Percentiles rank a stretch among this genome's conserved stretches.
phyloP scores from a whole-genome alignment of 2,888 invertebrate species.

The Amphipoea lucens region DNA sequence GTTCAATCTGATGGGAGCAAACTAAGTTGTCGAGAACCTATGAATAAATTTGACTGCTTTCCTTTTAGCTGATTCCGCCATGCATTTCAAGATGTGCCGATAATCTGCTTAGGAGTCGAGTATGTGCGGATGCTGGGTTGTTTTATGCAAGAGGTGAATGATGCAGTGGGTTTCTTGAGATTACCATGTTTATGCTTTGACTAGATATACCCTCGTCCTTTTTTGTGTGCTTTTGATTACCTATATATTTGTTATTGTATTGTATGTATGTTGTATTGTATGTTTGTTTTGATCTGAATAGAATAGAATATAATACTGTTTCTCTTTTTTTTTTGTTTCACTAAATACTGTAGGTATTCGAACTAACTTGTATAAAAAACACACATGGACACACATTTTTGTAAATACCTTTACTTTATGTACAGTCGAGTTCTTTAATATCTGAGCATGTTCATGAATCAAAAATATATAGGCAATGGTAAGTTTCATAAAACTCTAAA shows the following conservation, averaged over 20 bases:
- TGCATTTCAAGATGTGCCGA: slow-evolving; percentile 67
- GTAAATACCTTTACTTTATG: too few relatives aligned
- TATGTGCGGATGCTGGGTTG: slow-evolving; percentile 9
- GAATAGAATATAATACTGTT: too few relatives aligned
- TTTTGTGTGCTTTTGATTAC: neutral
- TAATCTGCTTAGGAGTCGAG: slow-evolving; percentile 63
- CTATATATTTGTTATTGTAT: too few relatives aligned
- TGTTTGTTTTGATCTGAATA: neutral
- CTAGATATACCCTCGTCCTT: neutral
- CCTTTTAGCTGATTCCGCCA: slow-evolving; percentile 62
- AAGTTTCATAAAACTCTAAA: too few relatives aligned
- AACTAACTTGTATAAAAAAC: too few relatives aligned
- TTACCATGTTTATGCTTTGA: neutral
- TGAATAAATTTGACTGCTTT: slow-evolving; percentile 74
- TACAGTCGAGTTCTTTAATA: too few relatives aligned
- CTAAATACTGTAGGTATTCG: too few relatives aligned
- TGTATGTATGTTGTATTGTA: too few relatives aligned
- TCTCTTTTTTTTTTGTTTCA: too few relatives aligned
- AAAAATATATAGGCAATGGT: too few relatives aligned
- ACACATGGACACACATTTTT: too few relatives aligned
- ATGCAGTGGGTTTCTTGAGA: slow-evolving; percentile 18
- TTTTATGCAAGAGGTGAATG: slow-evolving; percentile 35
- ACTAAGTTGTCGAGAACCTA: slow-evolving; percentile 67
- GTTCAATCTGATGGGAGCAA: slow-evolving; percentile 42
- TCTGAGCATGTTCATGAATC: too few relatives aligned